Evolutionary conservation across 1,140 invertebrate genomes (phyloP).

Genomic region (Teleogryllus occipitalis): DNA sequence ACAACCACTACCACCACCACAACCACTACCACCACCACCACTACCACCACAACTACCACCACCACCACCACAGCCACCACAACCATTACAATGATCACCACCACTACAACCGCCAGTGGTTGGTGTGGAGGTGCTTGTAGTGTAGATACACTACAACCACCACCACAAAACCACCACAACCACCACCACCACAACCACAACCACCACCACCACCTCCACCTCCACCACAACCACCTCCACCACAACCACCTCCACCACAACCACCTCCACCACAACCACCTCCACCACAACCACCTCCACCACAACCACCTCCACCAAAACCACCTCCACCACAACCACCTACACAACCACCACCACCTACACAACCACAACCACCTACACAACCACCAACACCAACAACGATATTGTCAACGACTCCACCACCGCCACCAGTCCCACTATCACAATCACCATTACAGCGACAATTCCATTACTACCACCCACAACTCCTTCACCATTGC

Average conservation of each 20-base stretch:
- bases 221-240: background rate
- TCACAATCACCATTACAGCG: too few species aligned
- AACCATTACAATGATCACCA: too few species aligned
- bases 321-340: background rate
- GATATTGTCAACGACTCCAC: too few species aligned
- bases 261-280: background rate
- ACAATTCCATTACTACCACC: too few species aligned
- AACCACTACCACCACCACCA: background rate
- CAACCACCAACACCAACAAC: too few species aligned
- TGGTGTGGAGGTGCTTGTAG: too few species aligned
- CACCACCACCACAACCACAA: background rate
- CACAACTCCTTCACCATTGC: too few species aligned
- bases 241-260: background rate
- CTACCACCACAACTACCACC: background rate
- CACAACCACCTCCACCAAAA: background rate
- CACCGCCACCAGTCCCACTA: too few species aligned
- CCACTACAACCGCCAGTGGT: background rate
- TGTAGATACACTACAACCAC: background rate
- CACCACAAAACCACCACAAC: background rate
- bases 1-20: too few species aligned
- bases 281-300: background rate
- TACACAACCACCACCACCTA: too few species aligned
- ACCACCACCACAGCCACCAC: background rate
- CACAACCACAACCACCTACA: too few species aligned
- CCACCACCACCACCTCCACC: too few species aligned